Percentiles rank a stretch among this genome's conserved stretches.
Evolutionary conservation across 2,888 invertebrate genomes (phyloP).

Genomic region (Heteromurus nitidus): DNA sequence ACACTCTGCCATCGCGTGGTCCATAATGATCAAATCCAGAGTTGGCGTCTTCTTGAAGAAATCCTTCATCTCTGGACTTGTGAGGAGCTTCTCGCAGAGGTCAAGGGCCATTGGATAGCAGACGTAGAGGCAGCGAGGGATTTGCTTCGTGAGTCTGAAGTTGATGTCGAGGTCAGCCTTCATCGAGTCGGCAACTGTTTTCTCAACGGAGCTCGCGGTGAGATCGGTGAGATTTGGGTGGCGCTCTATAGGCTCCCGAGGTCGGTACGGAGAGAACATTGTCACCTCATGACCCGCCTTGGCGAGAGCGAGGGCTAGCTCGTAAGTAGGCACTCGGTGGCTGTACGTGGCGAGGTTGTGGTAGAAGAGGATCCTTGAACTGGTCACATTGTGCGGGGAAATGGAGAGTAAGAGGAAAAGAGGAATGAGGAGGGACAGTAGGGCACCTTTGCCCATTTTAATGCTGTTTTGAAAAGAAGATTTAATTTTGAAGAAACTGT

Average conservation of each 20-base stretch:
- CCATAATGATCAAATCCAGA: slow-evolving; percentile 24
- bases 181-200: slow-evolving; percentile 6
- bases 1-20: slow-evolving; percentile 29
- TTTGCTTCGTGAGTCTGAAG: not conserved
- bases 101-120: not conserved
- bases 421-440: too few species aligned
- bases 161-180: slow-evolving; percentile 29
- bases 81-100: slow-evolving; percentile 14
- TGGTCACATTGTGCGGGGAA: too few species aligned
- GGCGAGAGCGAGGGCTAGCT: slow-evolving; percentile 56
- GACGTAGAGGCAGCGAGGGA: not conserved
- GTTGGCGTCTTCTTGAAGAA: not conserved
- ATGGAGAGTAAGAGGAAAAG: too few species aligned
- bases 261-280: slow-evolving; percentile 50
- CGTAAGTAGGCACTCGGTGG: slow-evolving; percentile 58
- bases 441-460: too few species aligned
- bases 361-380: slow-evolving; percentile 49
- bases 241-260: slow-evolving; percentile 22
- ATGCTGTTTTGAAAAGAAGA: too few species aligned
- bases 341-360: slow-evolving; percentile 56
- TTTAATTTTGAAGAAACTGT: too few species aligned
- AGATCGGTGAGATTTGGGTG: slow-evolving; percentile 45
- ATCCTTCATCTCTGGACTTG: slow-evolving; percentile 30
- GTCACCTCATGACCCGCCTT: slow-evolving; percentile 63
- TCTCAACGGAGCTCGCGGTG: slow-evolving; percentile 24